A percentile compares a stretch with the other conserved stretches of the same genome.
Evolutionary conservation across 2,888 invertebrate species (phyloP).

Genomic region (Oasisia sp.): DNA sequence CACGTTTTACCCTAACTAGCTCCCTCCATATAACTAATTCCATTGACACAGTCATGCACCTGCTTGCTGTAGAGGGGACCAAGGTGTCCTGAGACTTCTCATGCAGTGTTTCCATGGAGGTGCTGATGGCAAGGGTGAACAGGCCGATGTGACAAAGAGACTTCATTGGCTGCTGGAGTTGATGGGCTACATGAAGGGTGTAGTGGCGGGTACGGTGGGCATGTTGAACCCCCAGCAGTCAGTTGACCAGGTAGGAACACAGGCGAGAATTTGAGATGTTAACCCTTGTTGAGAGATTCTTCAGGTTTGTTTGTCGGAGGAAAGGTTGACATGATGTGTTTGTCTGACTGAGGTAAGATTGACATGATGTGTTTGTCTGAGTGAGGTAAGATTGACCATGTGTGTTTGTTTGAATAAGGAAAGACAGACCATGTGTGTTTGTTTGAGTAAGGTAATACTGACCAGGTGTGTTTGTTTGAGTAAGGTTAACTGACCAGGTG

Average conservation of each 20-base stretch:
- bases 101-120: slow-evolving; percentile 45
- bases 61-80: not conserved
- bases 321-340: too few relatives aligned
- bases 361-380: too few relatives aligned
- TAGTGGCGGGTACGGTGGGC: slow-evolving; percentile 33
- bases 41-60: too few relatives aligned
- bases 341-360: too few relatives aligned
- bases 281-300: not conserved
- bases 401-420: too few relatives aligned
- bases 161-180: slow-evolving; percentile 58
- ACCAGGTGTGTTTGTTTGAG: too few relatives aligned
- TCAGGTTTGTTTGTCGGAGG: not conserved
- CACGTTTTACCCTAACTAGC: too few relatives aligned
- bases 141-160: slow-evolving; percentile 42
- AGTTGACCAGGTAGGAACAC: not conserved
- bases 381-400: too few relatives aligned
- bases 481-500: not conserved
- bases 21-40: too few relatives aligned
- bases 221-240: not conserved
- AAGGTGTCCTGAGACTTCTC: slow-evolving; percentile 38
- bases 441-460: too few relatives aligned
- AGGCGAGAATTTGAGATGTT: not conserved
- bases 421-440: too few relatives aligned
- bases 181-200: slow-evolving; percentile 56
- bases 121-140: slow-evolving; percentile 36